phyloP scores from a whole-genome alignment of 2,888 invertebrate species.

The Lydus trimaculatus region DNA sequence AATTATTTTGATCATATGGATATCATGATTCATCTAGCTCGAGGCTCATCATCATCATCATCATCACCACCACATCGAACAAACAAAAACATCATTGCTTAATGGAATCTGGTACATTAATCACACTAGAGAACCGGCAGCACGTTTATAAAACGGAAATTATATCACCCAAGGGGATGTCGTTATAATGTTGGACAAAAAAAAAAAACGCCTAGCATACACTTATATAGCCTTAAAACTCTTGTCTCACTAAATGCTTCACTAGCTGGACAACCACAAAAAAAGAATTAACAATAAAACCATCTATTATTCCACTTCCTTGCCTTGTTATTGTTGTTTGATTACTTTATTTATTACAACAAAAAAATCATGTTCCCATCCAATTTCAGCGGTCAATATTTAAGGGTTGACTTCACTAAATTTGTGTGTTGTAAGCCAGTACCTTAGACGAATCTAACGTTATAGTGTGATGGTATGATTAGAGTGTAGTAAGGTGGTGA shows the following conservation, averaged over 20 bases:
- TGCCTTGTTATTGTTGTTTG: conserved; percentile 34
- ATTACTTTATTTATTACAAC: conserved; percentile 34
- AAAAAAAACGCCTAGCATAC: conserved; percentile 39
- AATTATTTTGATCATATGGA: conserved; percentile 12
- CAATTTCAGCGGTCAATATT: not conserved
- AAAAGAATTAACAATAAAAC: conserved; percentile 17
- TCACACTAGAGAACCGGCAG: conserved; percentile 52
- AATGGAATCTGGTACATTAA: conserved; percentile 60
- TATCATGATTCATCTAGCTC: conserved; percentile 45
- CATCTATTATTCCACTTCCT: conserved; percentile 34
- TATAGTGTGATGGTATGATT: too few species aligned
- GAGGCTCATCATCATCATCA: conserved; percentile 43
- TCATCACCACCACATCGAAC: conserved; percentile 41
- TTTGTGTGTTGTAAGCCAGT: too few species aligned
- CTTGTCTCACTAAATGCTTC: conserved; percentile 31
- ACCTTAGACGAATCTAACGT: too few species aligned
- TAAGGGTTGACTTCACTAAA: not conserved
- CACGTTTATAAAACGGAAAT: conserved; percentile 60
- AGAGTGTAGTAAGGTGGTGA: not conserved
- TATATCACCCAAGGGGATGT: conserved; percentile 59
- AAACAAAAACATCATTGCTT: conserved; percentile 59
- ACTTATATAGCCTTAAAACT: conserved; percentile 34
- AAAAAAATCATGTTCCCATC: not conserved
- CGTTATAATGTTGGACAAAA: conserved; percentile 51
- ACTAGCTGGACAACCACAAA: conserved; percentile 35